These are phyloP conservation scores for Mesorhabditis belari DNA, from an alignment of 2,888 invertebrate species.

Conservation along the genomic window DNA sequence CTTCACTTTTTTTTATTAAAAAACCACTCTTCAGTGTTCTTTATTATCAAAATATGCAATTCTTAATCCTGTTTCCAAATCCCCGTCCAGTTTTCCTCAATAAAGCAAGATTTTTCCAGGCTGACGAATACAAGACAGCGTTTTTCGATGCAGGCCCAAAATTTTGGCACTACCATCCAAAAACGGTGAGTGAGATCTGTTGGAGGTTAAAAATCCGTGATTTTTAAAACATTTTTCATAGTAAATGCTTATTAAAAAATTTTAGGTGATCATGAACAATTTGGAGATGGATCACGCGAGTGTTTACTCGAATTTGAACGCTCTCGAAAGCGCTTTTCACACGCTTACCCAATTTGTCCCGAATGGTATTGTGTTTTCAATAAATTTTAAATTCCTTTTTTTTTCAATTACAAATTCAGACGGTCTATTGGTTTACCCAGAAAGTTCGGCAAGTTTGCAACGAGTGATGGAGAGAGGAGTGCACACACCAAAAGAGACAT, in stretches of 20 bases:
- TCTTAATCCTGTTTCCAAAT: too few species aligned
- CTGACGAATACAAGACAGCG: not conserved
- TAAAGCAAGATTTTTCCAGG: too few species aligned
- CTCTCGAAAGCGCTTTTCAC: not conserved
- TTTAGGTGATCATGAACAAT: not conserved
- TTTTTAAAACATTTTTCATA: too few species aligned
- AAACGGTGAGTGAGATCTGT: not conserved
- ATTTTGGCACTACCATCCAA: not conserved
- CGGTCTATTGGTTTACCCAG: not conserved
- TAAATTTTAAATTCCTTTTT: not conserved
- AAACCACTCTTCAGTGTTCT: too few species aligned
- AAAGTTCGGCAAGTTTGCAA: not conserved
- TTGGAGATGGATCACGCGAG: not conserved
- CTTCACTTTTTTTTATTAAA: too few species aligned
- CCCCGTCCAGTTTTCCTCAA: too few species aligned
- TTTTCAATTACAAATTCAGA: not conserved
- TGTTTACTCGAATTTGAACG: not conserved
- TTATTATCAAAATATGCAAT: too few species aligned
- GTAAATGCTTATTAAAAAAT: too few species aligned
- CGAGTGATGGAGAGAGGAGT: not conserved
- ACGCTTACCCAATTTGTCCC: not conserved
- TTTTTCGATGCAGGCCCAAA: not conserved
- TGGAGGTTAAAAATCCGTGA: not conserved
- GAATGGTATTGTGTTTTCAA: not conserved
- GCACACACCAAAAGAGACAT: not conserved